Evolutionary conservation across 2,888 invertebrate species (phyloP).

Genomic region (Spialia ferax): DNA sequence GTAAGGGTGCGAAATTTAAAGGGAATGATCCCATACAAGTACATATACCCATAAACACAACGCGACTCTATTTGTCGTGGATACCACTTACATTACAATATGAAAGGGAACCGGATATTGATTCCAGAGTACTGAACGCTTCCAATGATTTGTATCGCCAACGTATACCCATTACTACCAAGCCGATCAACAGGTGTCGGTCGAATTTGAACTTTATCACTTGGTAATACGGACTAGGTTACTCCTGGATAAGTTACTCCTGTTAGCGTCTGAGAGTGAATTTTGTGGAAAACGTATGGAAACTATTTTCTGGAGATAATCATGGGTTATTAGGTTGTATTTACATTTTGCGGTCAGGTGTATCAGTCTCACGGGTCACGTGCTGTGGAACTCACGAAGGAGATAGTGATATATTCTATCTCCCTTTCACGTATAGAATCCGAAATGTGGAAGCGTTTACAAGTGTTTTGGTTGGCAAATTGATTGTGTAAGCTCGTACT

Average conservation of each 20-base stretch:
- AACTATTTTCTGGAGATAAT: conserved; percentile 16
- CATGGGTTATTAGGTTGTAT: conserved; percentile 14
- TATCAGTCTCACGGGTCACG: background rate
- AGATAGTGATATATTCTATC: background rate
- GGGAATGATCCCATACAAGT: conserved; percentile 8
- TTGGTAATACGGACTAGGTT: conserved; percentile 4
- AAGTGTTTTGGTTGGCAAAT: background rate
- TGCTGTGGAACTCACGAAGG: background rate
- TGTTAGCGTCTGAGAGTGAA: background rate
- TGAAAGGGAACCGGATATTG: conserved; percentile 82
- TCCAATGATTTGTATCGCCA: conserved; percentile 76
- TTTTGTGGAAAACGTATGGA: background rate
- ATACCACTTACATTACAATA: conserved; percentile 81
- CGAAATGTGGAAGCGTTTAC: background rate
- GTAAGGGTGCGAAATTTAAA: conserved; percentile 17
- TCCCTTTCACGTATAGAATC: background rate
- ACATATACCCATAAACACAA: conserved; percentile 52
- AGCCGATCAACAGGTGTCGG: conserved; percentile 48
- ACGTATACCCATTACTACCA: conserved; percentile 48
- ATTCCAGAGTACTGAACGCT: conserved; percentile 76
- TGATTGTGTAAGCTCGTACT: background rate
- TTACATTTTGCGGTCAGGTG: conserved; percentile 18
- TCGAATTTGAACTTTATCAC: conserved; percentile 52
- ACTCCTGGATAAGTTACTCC: background rate
- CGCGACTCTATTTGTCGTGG: conserved; percentile 55